Percentiles rank a stretch among this genome's conserved stretches.
Conservation (phyloP, 2,797 vertebrate species). For the Phyllotis vaccarum region DNA sequence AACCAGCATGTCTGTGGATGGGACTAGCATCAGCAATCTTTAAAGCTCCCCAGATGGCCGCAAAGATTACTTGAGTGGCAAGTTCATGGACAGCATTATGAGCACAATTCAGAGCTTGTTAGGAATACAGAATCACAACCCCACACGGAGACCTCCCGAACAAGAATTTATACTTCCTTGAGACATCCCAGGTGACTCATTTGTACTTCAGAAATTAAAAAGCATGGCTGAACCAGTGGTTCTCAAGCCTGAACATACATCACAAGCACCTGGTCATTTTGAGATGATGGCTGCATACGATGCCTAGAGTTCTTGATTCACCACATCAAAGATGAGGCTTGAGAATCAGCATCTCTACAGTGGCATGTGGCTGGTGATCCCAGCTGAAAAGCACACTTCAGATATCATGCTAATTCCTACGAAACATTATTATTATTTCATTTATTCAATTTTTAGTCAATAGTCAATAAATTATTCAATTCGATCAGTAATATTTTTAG, state of each 20-base stretch:
- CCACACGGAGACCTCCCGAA: background rate
- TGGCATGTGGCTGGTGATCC: background rate
- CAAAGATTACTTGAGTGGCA: background rate
- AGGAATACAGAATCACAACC: background rate
- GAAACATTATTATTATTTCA: background rate
- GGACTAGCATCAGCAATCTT: slow-evolving; percentile 8
- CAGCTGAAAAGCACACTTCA: background rate
- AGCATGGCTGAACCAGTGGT: background rate
- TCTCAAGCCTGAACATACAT: background rate
- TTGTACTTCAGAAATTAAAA: background rate
- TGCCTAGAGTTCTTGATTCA: background rate
- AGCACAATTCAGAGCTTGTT: background rate
- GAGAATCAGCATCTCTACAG: background rate
- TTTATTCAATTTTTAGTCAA: background rate
- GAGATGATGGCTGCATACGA: background rate
- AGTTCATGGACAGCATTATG: background rate
- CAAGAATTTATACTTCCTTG: background rate
- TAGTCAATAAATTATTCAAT: background rate
- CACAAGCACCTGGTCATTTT: background rate
- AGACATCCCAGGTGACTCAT: background rate
- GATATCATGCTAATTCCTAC: background rate
- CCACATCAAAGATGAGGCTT: background rate
- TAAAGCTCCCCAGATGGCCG: background rate
- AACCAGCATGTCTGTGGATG: slow-evolving; percentile 9
- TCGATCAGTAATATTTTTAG: background rate